These are phyloP conservation scores for Nasonovia ribisnigri DNA, from an alignment of 2,888 invertebrate genomes.

Conservation along the genomic window DNA sequence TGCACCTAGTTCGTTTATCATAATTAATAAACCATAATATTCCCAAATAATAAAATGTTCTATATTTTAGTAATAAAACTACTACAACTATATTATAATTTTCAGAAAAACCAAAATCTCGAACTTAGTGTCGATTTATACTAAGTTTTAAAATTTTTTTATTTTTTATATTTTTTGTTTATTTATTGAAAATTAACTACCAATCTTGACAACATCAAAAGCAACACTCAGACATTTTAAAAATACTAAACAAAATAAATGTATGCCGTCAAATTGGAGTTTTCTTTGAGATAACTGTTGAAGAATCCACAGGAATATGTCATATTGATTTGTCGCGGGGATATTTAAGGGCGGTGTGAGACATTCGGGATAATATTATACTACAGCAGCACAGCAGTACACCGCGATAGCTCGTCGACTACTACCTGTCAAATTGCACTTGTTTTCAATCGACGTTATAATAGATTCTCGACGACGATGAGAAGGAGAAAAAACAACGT, in stretches of 20 bases:
- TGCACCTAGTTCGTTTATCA: neutral
- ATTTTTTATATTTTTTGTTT: no score
- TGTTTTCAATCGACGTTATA: neutral
- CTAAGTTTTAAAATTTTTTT: no score
- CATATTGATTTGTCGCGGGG: neutral
- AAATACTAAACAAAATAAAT: neutral
- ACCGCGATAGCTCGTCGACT: neutral
- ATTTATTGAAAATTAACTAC: neutral
- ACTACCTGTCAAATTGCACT: neutral
- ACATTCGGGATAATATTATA: neutral
- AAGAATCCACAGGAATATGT: neutral
- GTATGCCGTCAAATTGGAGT: neutral
- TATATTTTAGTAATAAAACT: neutral
- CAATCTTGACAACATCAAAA: neutral
- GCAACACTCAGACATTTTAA: neutral
- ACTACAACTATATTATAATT: neutral
- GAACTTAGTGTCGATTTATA: neutral
- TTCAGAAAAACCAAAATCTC: neutral
- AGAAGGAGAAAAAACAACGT: neutral
- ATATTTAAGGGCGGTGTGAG: neutral
- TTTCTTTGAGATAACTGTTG: neutral
- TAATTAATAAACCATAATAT: neutral
- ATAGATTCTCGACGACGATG: neutral
- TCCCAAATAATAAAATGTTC: neutral
- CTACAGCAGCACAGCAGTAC: neutral